Conservation (phyloP, 2,113 vertebrate species). For the Ochotona curzoniae region DNA sequence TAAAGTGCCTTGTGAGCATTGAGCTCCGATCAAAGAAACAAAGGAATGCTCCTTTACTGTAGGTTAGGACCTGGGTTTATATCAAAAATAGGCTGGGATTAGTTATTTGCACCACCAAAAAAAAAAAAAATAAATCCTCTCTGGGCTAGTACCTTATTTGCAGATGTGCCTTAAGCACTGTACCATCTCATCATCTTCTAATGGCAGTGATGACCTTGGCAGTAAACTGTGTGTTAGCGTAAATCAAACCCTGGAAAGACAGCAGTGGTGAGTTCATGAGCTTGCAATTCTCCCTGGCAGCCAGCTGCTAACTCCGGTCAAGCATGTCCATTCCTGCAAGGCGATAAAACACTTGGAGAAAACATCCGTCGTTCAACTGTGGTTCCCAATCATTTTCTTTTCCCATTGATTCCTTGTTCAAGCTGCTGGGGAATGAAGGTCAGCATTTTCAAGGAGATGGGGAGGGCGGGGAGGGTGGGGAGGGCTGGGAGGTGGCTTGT, state of each 20-base stretch:
- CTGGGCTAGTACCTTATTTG: background rate
- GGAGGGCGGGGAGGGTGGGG: no score
- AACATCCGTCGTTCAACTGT: background rate
- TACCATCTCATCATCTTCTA: background rate
- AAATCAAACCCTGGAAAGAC: background rate
- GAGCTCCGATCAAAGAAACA: background rate
- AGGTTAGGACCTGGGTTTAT: background rate
- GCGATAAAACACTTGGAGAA: conserved; percentile 61
- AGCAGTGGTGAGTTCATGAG: conserved; percentile 24
- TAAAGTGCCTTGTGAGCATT: background rate
- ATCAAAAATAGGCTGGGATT: background rate
- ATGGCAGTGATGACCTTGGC: background rate
- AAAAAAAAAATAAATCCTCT: background rate
- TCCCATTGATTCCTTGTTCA: conserved; percentile 64
- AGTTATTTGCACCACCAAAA: background rate
- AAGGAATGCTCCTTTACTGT: background rate
- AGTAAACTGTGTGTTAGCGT: background rate
- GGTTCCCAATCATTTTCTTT: conserved; percentile 67
- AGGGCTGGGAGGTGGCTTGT: no score
- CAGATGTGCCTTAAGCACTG: background rate
- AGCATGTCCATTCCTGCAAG: background rate
- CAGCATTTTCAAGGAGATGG: background rate
- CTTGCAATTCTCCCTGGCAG: conserved; percentile 49
- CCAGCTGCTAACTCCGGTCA: conserved; percentile 61
- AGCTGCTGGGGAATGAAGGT: conserved; percentile 62